Conservation (phyloP, 2,888 invertebrate genomes). For the Chrysina gloriosa region DNA sequence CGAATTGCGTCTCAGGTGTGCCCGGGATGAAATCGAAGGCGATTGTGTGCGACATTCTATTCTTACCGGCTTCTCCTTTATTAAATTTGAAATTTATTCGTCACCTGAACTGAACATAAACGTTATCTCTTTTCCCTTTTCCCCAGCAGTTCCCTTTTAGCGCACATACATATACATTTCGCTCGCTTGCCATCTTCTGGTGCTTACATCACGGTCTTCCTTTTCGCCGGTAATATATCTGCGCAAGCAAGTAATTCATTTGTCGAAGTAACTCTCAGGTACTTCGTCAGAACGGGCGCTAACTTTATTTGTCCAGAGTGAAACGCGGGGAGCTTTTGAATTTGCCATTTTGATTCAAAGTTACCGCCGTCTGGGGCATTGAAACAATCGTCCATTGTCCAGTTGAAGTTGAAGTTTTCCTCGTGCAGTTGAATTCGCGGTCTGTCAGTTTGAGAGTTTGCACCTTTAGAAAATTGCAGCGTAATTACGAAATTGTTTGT, state of each 20-base stretch:
- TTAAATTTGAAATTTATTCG: slow-evolving; percentile 38
- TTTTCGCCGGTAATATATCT: background rate
- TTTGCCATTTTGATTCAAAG: slow-evolving; percentile 8
- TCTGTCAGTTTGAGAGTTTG: background rate
- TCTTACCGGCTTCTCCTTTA: slow-evolving; percentile 26
- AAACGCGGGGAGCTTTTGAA: slow-evolving; percentile 1
- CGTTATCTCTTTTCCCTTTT: background rate
- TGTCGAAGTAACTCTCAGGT: background rate
- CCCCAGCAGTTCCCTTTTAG: background rate
- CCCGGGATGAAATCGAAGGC: slow-evolving; percentile 43
- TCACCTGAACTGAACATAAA: slow-evolving; percentile 30
- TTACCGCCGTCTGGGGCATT: slow-evolving; percentile 7
- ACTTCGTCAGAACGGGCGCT: background rate
- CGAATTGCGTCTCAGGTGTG: slow-evolving; percentile 49
- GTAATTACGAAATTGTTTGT: slow-evolving; percentile 27
- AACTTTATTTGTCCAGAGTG: slow-evolving; percentile 3
- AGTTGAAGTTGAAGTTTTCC: slow-evolving; percentile 25
- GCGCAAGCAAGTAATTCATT: background rate
- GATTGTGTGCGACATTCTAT: slow-evolving; percentile 42
- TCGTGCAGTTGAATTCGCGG: slow-evolving; percentile 1
- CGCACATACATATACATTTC: background rate
- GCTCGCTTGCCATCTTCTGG: background rate
- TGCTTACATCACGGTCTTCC: background rate
- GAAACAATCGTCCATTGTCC: slow-evolving; percentile 27
- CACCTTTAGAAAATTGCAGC: slow-evolving; percentile 14